Conservation (phyloP, 2,113 vertebrate species). For the Sinocyclocheilus grahami region DNA sequence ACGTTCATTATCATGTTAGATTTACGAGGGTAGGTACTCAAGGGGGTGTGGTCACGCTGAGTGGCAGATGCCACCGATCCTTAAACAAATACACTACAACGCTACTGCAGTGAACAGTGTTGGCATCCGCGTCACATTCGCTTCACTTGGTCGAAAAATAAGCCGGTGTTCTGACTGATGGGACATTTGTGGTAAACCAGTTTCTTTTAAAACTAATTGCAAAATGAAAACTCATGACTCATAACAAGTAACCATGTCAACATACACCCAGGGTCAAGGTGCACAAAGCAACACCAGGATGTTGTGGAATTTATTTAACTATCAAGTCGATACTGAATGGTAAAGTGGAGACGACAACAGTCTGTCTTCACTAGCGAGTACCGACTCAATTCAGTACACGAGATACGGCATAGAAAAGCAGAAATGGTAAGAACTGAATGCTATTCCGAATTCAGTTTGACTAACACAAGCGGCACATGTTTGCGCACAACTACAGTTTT, state of each 20-base stretch:
- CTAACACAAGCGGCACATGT: neutral
- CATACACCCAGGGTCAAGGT: neutral
- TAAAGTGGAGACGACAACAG: neutral
- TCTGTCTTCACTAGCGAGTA: neutral
- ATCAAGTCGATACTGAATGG: neutral
- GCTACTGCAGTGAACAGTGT: too few species aligned
- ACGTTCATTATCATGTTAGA: neutral
- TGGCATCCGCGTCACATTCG: neutral
- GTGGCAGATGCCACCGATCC: neutral
- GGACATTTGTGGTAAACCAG: neutral
- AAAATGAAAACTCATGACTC: neutral
- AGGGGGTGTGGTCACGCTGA: neutral
- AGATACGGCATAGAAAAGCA: neutral
- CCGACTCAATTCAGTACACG: too few species aligned
- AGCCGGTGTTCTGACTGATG: neutral
- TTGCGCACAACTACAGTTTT: too few species aligned
- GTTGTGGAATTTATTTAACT: neutral
- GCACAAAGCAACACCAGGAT: neutral
- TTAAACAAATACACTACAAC: neutral
- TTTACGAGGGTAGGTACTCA: neutral
- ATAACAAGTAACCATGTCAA: neutral
- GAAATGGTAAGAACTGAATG: neutral
- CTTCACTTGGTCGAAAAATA: neutral
- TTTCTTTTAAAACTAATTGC: too few species aligned
- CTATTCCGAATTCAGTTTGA: neutral